These are phyloP conservation scores for Clytia hemisphaerica DNA, from an alignment of 30 jellyfish, hydroid and myxozoan genomes.

Conservation along the genomic window DNA sequence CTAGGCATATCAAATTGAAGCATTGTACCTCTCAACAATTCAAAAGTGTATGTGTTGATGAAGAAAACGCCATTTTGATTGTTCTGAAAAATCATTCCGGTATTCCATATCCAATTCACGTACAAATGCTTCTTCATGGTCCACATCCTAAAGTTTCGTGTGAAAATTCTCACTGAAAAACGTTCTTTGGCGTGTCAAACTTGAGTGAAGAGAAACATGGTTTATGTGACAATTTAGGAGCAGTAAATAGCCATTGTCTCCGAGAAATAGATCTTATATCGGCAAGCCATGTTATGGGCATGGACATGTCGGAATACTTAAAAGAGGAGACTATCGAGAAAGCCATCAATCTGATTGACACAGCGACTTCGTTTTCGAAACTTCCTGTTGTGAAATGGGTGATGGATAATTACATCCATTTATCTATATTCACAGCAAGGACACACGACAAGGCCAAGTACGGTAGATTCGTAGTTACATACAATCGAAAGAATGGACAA, in stretches of 20 bases:
- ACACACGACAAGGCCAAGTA: neutral
- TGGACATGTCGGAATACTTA: too few species aligned
- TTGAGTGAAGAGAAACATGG: too few species aligned
- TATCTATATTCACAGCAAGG: constrained; percentile 11
- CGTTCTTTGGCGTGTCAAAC: too few species aligned
- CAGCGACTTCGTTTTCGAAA: constrained; percentile 1
- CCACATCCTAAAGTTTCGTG: too few species aligned
- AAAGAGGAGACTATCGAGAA: constrained; percentile 22
- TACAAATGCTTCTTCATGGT: neutral
- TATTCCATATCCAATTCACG: neutral
- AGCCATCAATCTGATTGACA: neutral
- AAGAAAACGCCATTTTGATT: neutral
- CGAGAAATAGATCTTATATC: too few species aligned
- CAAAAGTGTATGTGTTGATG: neutral
- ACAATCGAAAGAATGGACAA: neutral
- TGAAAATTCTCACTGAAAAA: too few species aligned
- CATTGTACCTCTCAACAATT: too few species aligned
- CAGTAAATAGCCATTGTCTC: too few species aligned
- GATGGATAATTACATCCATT: constrained; percentile 2
- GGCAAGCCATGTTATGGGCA: too few species aligned
- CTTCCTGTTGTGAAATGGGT: constrained; percentile 23
- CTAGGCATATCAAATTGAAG: too few species aligned
- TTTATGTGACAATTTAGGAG: too few species aligned
- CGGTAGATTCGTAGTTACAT: constrained; percentile 11
- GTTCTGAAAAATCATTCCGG: neutral